Conservation (phyloP, 2,888 invertebrate species). For the Ptychoptera contaminata region DNA sequence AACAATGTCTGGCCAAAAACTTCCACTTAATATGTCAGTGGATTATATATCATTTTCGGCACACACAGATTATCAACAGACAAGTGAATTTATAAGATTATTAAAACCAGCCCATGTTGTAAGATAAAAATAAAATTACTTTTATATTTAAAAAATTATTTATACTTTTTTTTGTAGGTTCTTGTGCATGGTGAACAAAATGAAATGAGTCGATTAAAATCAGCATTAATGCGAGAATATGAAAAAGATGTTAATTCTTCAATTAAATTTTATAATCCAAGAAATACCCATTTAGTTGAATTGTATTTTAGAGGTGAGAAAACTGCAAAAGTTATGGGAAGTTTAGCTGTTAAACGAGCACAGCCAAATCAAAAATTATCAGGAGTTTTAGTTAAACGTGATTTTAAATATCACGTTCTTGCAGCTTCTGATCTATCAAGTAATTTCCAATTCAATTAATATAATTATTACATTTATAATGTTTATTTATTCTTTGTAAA, state of each 20-base stretch:
- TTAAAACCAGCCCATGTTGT: conserved; percentile 93
- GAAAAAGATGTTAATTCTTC: conserved; percentile 66
- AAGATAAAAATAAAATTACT: conserved; percentile 19
- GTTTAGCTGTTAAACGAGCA: conserved; percentile 70
- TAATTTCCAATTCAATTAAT: conserved; percentile 1
- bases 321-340: conserved; percentile 96
- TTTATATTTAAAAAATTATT: conserved; percentile 2
- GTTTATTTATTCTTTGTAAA: conserved; percentile 19
- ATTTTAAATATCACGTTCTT: conserved; percentile 94
- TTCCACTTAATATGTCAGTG: conserved; percentile 93
- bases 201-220: conserved; percentile 93
- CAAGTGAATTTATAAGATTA: conserved; percentile 88
- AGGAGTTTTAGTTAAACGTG: conserved; percentile 89
- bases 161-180: conserved; percentile 36
- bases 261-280: conserved; percentile 88
- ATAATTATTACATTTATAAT: not conserved
- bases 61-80: conserved; percentile 96
- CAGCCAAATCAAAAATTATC: conserved; percentile 64
- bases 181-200: conserved; percentile 97
- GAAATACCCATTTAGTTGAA: conserved; percentile 86
- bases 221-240: conserved; percentile 85
- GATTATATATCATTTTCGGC: conserved; percentile 99
- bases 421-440: conserved; percentile 81
- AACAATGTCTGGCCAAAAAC: conserved; percentile 87
- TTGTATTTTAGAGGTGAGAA: conserved; percentile 95